Evolutionary conservation across 2,888 invertebrate species (phyloP).

Genomic region (Tenthredo mesomela): DNA sequence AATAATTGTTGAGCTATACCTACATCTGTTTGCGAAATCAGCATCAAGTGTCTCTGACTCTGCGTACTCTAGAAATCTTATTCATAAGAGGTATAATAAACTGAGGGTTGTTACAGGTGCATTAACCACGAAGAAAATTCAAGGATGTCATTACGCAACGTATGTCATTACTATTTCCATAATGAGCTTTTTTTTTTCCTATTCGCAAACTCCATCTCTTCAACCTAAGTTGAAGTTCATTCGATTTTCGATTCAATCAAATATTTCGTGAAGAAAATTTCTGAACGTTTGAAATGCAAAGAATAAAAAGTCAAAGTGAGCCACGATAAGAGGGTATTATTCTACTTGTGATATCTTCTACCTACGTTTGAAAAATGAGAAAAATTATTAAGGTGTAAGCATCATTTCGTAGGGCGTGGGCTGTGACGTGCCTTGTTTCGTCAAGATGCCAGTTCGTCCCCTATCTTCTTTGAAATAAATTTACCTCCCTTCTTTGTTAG

Average conservation of each 20-base stretch:
- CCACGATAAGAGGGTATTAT: not conserved
- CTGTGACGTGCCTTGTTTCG: conserved; percentile 26
- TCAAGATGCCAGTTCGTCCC: not conserved
- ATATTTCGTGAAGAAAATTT: not conserved
- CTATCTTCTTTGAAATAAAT: conserved; percentile 26
- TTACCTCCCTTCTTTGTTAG: conserved; percentile 30
- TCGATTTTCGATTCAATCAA: not conserved
- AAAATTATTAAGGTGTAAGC: not conserved
- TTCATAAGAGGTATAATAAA: not conserved
- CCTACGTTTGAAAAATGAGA: not conserved
- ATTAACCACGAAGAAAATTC: not conserved
- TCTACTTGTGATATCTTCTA: not conserved
- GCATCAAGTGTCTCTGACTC: not conserved
- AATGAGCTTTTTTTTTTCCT: not conserved
- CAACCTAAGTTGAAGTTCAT: no score
- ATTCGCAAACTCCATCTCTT: not conserved
- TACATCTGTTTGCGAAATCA: not conserved
- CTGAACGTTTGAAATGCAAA: not conserved
- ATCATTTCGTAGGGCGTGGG: not conserved
- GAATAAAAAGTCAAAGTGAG: not conserved
- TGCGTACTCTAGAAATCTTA: not conserved
- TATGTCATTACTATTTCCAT: conserved; percentile 7
- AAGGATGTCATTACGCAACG: conserved; percentile 12
- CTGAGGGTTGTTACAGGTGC: not conserved
- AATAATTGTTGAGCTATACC: not conserved